phyloP scores from a whole-genome alignment of 2,113 vertebrate genomes.

The Anguilla rostrata region DNA sequence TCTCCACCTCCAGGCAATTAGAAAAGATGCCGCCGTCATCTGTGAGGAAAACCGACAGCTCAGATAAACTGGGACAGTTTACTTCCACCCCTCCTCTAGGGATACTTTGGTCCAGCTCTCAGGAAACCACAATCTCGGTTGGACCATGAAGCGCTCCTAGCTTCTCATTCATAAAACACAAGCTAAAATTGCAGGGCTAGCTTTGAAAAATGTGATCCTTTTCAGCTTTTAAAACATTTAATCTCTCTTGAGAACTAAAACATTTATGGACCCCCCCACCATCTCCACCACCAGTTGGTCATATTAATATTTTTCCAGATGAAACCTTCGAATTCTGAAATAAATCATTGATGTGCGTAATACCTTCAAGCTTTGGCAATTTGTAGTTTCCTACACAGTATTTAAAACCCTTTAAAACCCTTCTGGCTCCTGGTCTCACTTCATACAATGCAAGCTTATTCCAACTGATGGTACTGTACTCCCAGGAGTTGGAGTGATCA shows the following conservation, averaged over 20 bases:
- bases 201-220: not conserved
- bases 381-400: not conserved
- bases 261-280: not conserved
- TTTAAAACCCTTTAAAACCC: not conserved
- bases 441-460: not conserved
- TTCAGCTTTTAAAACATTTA: not conserved
- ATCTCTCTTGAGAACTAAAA: not conserved
- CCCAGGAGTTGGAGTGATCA: not conserved
- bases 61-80: not conserved
- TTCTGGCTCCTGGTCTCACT: not conserved
- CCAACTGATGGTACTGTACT: not conserved
- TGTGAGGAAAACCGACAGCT: not conserved
- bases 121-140: not conserved
- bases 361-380: not conserved
- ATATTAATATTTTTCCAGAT: not conserved
- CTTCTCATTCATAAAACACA: not conserved
- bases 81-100: not conserved
- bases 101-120: not conserved
- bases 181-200: not conserved
- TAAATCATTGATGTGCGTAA: not conserved
- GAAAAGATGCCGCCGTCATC: not conserved
- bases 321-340: not conserved
- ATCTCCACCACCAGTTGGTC: not conserved
- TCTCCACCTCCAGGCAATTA: not conserved
- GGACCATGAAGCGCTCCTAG: not conserved